Conservation (phyloP, 2,888 invertebrate species). For the Agapostemon virescens region DNA sequence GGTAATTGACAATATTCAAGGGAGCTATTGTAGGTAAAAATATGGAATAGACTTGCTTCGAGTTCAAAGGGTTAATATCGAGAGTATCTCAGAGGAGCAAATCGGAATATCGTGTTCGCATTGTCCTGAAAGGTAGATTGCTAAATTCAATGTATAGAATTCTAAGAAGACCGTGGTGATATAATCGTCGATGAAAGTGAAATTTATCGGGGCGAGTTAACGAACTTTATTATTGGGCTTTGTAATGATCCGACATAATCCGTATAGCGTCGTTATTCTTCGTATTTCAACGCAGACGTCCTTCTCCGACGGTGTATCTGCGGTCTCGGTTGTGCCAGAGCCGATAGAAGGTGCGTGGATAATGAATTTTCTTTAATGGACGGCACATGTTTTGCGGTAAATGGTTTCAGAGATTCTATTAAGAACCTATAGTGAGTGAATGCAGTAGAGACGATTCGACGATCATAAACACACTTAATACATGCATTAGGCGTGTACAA, state of each 20-base stretch:
- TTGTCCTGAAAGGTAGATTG: neutral
- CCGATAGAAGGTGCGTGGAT: neutral
- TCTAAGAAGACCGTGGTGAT: neutral
- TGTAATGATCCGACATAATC: neutral
- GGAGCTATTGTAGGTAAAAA: too few relatives aligned
- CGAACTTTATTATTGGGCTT: neutral
- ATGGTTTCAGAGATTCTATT: neutral
- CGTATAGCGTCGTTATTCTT: neutral
- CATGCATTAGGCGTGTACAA: neutral
- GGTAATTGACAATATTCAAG: too few relatives aligned
- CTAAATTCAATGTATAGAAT: neutral
- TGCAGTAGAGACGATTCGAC: neutral
- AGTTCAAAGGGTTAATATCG: too few relatives aligned
- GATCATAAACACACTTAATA: neutral
- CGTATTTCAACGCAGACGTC: neutral
- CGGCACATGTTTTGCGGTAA: neutral
- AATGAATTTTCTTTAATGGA: conserved; percentile 7
- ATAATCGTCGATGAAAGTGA: neutral
- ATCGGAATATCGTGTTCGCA: neutral
- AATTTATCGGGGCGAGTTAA: neutral
- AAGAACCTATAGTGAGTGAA: neutral
- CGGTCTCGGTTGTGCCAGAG: neutral
- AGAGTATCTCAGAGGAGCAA: too few relatives aligned
- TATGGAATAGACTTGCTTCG: too few relatives aligned
- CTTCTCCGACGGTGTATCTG: neutral